These are phyloP conservation scores for Falco concolor DNA, from an alignment of 2,797 vertebrate species.

Conservation along the genomic window DNA sequence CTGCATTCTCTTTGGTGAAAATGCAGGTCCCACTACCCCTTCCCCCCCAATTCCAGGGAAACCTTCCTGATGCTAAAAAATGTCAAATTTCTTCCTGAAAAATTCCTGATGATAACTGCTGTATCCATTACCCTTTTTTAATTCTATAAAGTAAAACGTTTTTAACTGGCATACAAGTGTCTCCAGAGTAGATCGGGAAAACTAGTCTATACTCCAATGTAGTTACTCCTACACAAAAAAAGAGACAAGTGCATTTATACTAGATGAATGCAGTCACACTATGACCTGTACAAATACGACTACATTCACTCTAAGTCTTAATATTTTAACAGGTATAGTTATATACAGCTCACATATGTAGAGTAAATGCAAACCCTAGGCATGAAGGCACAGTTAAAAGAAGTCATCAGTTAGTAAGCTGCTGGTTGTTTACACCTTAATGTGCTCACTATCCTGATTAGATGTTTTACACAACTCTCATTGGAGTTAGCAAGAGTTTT, in stretches of 20 bases:
- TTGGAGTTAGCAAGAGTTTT: background rate
- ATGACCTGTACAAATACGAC: background rate
- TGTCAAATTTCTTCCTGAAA: background rate
- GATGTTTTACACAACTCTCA: background rate
- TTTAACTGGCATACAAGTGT: background rate
- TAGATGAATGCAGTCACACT: background rate
- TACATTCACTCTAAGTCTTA: background rate
- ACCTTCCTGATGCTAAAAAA: background rate
- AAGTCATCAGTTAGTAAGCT: background rate
- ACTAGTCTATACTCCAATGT: background rate
- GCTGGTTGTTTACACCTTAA: background rate
- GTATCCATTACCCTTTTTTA: background rate
- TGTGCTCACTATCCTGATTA: background rate
- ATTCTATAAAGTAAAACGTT: background rate
- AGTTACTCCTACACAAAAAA: background rate
- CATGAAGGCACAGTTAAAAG: background rate
- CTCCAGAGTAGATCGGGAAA: background rate
- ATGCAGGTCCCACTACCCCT: accelerated
- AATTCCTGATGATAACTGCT: background rate
- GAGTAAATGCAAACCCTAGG: background rate
- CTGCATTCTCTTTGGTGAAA: background rate
- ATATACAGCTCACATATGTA: background rate
- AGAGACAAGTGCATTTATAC: background rate
- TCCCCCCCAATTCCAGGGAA: background rate
- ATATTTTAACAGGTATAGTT: background rate